These are phyloP conservation scores for Antheraea assamensis DNA, from an alignment of 2,888 invertebrate genomes.

Conservation along the genomic window DNA sequence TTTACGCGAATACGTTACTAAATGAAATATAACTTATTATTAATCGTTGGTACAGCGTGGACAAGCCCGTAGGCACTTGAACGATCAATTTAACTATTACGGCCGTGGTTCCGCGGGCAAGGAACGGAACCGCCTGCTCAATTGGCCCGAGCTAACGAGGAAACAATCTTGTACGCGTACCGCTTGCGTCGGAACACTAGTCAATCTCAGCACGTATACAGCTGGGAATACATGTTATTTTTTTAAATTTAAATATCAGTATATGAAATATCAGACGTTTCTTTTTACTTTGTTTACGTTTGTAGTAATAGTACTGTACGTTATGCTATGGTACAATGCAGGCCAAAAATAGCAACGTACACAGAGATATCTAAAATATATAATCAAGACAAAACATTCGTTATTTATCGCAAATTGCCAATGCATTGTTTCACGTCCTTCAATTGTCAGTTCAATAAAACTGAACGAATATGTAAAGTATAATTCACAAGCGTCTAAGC, in stretches of 20 bases:
- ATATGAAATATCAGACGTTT: too few species aligned
- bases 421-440: too few species aligned
- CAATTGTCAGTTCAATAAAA: too few species aligned
- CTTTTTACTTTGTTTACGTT: too few species aligned
- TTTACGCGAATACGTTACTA: background rate
- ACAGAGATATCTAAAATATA: too few species aligned
- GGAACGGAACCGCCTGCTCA: conserved; percentile 73
- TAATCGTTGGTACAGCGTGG: conserved; percentile 17
- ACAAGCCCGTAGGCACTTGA: conserved; percentile 47
- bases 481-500: too few species aligned
- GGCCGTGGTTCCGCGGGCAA: conserved; percentile 63
- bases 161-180: conserved; percentile 81
- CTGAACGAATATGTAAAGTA: too few species aligned
- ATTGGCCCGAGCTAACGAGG: conserved; percentile 76
- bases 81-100: conserved; percentile 64
- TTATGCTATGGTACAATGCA: too few species aligned
- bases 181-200: conserved; percentile 75
- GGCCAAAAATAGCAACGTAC: too few species aligned
- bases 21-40: background rate
- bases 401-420: too few species aligned
- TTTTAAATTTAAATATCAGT: background rate
- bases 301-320: too few species aligned
- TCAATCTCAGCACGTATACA: conserved; percentile 62
- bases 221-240: conserved; percentile 14
- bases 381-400: too few species aligned